Evolutionary conservation across 2,888 invertebrate genomes (phyloP).

Genomic region (Ormyrus rosae): DNA sequence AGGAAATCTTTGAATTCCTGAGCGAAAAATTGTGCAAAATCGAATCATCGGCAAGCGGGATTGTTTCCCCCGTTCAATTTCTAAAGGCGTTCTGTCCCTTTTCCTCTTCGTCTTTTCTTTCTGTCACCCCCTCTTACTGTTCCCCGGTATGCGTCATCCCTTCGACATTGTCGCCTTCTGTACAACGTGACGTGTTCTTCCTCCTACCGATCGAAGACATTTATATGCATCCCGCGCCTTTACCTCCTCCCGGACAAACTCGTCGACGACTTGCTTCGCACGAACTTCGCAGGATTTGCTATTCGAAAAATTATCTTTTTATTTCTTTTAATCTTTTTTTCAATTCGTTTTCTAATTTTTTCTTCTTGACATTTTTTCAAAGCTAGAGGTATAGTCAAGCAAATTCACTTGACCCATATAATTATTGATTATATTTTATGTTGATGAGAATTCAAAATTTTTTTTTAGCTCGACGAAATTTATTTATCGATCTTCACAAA

Average conservation of each 20-base stretch:
- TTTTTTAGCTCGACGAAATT: too few relatives aligned
- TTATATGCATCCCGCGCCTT: constrained; percentile 63
- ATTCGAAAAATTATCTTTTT: constrained; percentile 35
- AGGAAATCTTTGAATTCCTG: constrained; percentile 5
- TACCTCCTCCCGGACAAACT: constrained; percentile 47
- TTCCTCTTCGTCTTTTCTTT: not conserved
- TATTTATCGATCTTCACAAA: too few relatives aligned
- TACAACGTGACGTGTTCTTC: not conserved
- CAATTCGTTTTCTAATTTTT: too few relatives aligned
- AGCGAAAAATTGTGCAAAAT: constrained; percentile 37
- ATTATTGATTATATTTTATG: too few relatives aligned
- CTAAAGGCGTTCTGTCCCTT: constrained; percentile 14
- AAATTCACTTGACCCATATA: too few relatives aligned
- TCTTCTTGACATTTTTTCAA: too few relatives aligned
- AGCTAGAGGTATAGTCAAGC: too few relatives aligned
- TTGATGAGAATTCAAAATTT: too few relatives aligned
- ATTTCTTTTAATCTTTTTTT: not conserved
- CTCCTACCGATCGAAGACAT: constrained; percentile 57
- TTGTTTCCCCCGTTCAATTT: constrained; percentile 31
- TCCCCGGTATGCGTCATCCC: constrained; percentile 21
- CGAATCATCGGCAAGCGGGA: constrained; percentile 40
- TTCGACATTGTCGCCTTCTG: constrained; percentile 17
- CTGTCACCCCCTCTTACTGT: not conserved
- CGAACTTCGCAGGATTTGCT: constrained; percentile 15
- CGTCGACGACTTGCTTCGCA: constrained; percentile 30